Percentiles rank a stretch among this genome's conserved stretches.
These are phyloP conservation scores for Octodon degus DNA, from an alignment of 2,113 vertebrate species.

Conservation along the genomic window DNA sequence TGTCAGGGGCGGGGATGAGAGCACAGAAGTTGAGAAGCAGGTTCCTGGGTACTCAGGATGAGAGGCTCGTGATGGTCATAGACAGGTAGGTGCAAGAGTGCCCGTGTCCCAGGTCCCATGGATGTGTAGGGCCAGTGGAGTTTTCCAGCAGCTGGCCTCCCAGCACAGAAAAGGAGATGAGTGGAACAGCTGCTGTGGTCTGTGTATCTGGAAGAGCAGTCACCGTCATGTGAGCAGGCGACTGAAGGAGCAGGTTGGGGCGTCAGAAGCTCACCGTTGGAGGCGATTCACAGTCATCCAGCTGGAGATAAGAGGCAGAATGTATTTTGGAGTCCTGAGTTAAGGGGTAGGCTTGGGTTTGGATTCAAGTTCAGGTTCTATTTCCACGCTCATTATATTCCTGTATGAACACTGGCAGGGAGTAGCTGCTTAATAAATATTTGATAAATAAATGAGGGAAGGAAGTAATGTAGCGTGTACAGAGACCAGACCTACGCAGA, in stretches of 20 bases:
- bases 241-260: not conserved
- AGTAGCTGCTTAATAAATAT: not conserved
- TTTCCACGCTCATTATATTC: not conserved
- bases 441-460: not conserved
- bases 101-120: not conserved
- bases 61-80: not conserved
- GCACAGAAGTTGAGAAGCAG: not conserved
- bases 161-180: not conserved
- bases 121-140: accelerated
- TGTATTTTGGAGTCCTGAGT: not conserved
- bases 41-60: too few relatives aligned
- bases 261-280: not conserved
- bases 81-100: too few relatives aligned
- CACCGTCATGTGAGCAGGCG: not conserved
- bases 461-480: not conserved
- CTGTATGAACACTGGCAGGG: not conserved
- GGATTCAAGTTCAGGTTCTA: not conserved
- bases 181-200: not conserved
- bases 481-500: not conserved
- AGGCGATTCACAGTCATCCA: not conserved
- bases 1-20: too few relatives aligned
- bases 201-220: not conserved
- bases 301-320: not conserved
- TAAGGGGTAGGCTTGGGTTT: not conserved
- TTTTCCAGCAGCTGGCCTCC: not conserved